Base-by-base conservation (phyloP, 1,140 invertebrate species). In the Mycetomoellerius zeteki region DNA sequence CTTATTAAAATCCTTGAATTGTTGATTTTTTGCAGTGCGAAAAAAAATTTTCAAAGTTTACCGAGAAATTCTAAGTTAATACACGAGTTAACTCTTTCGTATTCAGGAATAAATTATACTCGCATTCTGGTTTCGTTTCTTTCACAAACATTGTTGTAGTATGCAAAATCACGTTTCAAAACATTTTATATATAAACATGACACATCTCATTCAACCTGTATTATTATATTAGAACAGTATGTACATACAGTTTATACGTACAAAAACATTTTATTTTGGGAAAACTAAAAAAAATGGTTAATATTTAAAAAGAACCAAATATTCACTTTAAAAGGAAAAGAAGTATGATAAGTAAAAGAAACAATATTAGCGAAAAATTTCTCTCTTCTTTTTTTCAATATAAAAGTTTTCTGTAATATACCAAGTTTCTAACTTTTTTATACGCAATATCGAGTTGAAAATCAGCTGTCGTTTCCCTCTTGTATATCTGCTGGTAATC, bases 401-500 rank as follows among this genome's bases (percentile, higher is more conserved):
- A 47, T 43, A 21, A 71, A 24, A 65, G 50, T 75, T 56, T 47
- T 50, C 19, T 24, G 3, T 19, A 60, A 30, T 21, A 67, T 14
- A 21, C 10, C 27, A 47, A 37, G 14, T 60, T 58, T 43, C 52
- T 30, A 43, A 30, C 12, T 0, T 19, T 6, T 58, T 43, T 58
- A 47, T 33, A 50, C 12, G 37, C 33, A 58, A 54, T 30, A 60
- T 56, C 78, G 33, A 71, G 10, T 43, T 27, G 27, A 58, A 60
- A 82, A 47, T 58, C 67, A 69, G 56, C 52, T 27, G 77, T 52
- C 65, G 71, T 75, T 73, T 75, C 27, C 10, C 64, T 56, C 64
- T 37, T 73, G 67, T 73, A 73, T 56, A 84, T 50, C 80, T 67
- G 24, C 14, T 56, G 30, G 16, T 84, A 84, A 84, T 84, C 52